Conservation (phyloP, 2,113 vertebrate genomes). For the Chamaetylas fuelleborni region DNA sequence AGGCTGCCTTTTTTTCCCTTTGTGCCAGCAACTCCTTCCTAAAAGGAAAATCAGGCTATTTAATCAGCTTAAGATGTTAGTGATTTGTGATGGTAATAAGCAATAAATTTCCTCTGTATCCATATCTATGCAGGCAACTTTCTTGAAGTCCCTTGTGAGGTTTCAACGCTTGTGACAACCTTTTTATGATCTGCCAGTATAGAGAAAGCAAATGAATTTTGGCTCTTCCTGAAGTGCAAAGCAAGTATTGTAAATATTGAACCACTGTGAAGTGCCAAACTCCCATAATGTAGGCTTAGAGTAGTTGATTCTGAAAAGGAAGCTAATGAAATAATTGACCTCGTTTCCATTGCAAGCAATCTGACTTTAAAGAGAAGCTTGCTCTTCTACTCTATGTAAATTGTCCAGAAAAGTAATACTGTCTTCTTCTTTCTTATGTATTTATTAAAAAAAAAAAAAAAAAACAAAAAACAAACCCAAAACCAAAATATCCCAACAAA, state of each 20-base stretch:
- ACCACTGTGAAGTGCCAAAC: background rate
- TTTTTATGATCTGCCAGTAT: background rate
- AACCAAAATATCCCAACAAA: background rate
- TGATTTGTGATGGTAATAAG: background rate
- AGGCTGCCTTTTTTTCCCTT: background rate
- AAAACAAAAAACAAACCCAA: background rate
- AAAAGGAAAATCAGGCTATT: background rate
- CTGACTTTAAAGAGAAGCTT: background rate
- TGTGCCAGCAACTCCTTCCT: background rate
- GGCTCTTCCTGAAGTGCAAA: constrained; percentile 10
- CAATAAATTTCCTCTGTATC: background rate
- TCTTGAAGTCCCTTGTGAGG: background rate
- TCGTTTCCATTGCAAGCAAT: background rate
- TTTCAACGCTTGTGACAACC: background rate
- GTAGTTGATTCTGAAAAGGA: constrained; percentile 18
- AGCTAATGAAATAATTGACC: constrained; percentile 55
- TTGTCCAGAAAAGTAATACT: background rate
- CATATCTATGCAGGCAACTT: background rate
- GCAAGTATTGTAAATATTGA: constrained; percentile 45
- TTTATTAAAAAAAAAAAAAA: background rate
- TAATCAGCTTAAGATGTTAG: background rate
- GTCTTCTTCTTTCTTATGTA: background rate
- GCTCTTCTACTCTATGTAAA: background rate
- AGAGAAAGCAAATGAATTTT: constrained; percentile 10
- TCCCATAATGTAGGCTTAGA: background rate